phyloP scores from a whole-genome alignment of 2,113 vertebrate species.

The Gnathonemus longibarbis region DNA sequence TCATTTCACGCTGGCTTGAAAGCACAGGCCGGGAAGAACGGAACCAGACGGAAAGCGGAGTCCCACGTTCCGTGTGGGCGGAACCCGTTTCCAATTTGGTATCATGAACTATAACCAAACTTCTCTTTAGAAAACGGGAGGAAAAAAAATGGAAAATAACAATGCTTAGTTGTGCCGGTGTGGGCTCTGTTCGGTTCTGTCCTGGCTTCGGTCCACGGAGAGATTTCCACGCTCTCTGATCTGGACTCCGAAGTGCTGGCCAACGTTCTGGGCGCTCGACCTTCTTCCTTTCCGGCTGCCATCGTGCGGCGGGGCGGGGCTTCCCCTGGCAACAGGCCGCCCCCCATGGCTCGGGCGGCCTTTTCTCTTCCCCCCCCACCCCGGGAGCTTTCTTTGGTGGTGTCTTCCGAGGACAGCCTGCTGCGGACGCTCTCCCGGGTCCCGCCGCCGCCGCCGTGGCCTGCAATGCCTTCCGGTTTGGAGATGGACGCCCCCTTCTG shows the following conservation, averaged over 20 bases:
- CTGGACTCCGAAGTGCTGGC: constrained; percentile 45
- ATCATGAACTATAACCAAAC: not conserved
- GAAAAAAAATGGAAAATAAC: not conserved
- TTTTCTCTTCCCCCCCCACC: not conserved
- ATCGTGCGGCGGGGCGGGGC: not conserved
- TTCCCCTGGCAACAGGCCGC: not conserved
- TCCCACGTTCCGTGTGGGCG: not conserved
- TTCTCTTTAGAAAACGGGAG: not conserved
- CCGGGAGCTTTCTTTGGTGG: not conserved
- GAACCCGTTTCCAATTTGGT: not conserved
- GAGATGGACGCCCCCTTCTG: constrained; percentile 42
- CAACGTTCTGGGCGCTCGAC: constrained; percentile 53
- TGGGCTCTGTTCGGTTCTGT: constrained; percentile 40
- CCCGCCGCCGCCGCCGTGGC: not conserved
- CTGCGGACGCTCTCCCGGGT: not conserved
- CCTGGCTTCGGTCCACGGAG: constrained; percentile 33
- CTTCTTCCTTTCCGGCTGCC: constrained; percentile 49
- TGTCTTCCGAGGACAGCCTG: constrained; percentile 1
- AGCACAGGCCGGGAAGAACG: constrained; percentile 35
- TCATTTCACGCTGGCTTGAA: constrained; percentile 48
- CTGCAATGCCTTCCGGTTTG: constrained; percentile 24
- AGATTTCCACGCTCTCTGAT: constrained; percentile 41
- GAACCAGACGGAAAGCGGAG: constrained; percentile 27
- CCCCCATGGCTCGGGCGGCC: not conserved
- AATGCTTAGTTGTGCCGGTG: not conserved